Percentiles rank a stretch among this genome's conserved stretches.
Conservation (phyloP, 2,888 invertebrate species). For the Lacanobia oleracea region DNA sequence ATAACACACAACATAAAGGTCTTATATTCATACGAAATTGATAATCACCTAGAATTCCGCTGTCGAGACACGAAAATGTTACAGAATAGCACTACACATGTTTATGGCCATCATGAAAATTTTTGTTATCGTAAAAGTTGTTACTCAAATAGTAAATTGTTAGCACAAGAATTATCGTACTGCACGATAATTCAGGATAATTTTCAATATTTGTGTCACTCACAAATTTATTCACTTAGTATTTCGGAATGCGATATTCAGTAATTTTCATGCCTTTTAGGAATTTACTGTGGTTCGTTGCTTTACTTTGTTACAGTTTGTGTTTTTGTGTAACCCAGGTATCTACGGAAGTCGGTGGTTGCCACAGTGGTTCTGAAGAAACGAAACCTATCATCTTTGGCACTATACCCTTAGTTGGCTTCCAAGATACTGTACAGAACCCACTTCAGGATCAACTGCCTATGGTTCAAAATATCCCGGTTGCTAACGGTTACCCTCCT, state of each 20-base stretch:
- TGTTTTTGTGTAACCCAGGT: constrained; percentile 72
- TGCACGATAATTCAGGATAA: background rate
- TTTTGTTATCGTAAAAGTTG: background rate
- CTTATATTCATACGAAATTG: too few relatives aligned
- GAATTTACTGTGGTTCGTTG: background rate
- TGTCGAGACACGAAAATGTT: too few relatives aligned
- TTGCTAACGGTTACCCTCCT: constrained; percentile 57
- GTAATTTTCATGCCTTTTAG: background rate
- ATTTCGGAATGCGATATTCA: background rate
- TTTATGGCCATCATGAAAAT: background rate
- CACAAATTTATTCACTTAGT: too few relatives aligned
- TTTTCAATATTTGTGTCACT: too few relatives aligned
- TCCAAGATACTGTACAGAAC: constrained; percentile 70
- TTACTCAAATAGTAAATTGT: background rate
- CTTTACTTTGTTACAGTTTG: background rate
- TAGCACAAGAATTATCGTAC: background rate
- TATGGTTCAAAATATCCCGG: constrained; percentile 58
- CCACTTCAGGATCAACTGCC: constrained; percentile 73
- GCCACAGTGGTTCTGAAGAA: constrained; percentile 75
- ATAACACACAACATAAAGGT: too few relatives aligned
- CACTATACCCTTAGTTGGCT: constrained; percentile 77
- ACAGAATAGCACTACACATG: too few relatives aligned
- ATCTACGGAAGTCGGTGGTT: constrained; percentile 73
- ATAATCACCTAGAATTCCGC: too few relatives aligned
- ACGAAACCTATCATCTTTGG: constrained; percentile 76